Evolutionary conservation across 2,888 invertebrate species (phyloP), one percentile per base, ranked within the genome.

Genomic region (Byasa hedistus): DNA sequence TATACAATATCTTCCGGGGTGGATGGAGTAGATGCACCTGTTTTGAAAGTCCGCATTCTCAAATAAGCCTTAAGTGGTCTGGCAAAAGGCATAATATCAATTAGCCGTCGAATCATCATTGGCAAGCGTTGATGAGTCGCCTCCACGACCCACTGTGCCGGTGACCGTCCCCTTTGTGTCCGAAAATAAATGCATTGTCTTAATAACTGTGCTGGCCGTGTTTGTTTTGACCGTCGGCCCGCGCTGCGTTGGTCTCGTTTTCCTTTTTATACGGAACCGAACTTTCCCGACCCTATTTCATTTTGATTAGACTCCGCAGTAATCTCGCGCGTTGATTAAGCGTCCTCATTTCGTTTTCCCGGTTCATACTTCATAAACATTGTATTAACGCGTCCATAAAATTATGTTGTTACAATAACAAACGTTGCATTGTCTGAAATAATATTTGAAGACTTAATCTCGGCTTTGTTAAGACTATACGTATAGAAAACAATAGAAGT

Each of bases 141-240:
- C 48, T n/a, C 51, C 44, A 64, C 70, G 71, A 72, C 71, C 69
- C 68, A 72, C 58, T 72, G 64, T 64, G 61, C 67, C 66, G 69
- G 69, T 69, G 69, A 71, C 71, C 71, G 67, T 69, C 65, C 58
- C 66, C 59, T 64, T 67, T 68, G 58, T 39, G 32, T 62, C 72
- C 74, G 71, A 72, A 78, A 75, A 76, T 75, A 79, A 72, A 71
- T 57, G 59, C 74, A 75, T 74, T 79, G 75, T 80, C 75, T 77
- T 75, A 69, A 69, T 72, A 72, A 73, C 74, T 73, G 55, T 70
- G 71, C 44, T 69, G 71, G 69, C 70, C 59, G 48, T 65, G 69
- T 73, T 73, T 72, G 64, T 71, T 69, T 73, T 68, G 55, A 70
- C 67, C 57, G 66, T 56, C 57, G 39, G 22, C 48, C 22, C 23